Conservation (phyloP, 2,113 vertebrate genomes). For the Chlorodrepanis virens region DNA sequence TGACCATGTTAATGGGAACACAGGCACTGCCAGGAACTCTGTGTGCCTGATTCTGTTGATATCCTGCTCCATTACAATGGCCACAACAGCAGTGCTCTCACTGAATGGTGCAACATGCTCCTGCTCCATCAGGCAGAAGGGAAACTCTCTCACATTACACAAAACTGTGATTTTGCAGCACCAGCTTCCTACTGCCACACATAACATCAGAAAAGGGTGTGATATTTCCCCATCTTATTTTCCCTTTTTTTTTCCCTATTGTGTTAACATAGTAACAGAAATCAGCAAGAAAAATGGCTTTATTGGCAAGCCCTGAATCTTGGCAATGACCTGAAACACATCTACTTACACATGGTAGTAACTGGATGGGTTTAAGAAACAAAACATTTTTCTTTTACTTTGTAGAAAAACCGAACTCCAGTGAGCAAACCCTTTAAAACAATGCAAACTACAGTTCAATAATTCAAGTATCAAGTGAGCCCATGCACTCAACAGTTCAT, state of each 20-base stretch:
- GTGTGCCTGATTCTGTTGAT: neutral
- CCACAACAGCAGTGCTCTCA: neutral
- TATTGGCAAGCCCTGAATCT: neutral
- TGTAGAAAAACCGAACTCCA: neutral
- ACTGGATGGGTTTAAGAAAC: neutral
- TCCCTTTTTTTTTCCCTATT: neutral
- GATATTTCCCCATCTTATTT: neutral
- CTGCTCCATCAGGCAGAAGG: neutral
- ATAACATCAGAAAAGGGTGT: neutral
- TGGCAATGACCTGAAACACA: neutral
- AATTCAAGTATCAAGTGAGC: neutral
- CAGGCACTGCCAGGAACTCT: neutral
- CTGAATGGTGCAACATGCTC: accelerated
- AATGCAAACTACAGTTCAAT: neutral
- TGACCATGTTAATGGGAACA: neutral
- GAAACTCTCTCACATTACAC: neutral
- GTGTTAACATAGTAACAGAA: neutral
- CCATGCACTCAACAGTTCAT: neutral
- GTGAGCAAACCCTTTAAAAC: neutral
- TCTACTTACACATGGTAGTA: neutral
- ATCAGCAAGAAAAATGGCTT: neutral
- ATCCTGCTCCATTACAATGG: neutral
- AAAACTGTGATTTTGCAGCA: neutral
- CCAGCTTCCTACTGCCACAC: neutral
- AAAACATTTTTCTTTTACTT: neutral